Base-by-base conservation (phyloP, 2,113 vertebrate genomes). In the Asarcornis scutulata region DNA sequence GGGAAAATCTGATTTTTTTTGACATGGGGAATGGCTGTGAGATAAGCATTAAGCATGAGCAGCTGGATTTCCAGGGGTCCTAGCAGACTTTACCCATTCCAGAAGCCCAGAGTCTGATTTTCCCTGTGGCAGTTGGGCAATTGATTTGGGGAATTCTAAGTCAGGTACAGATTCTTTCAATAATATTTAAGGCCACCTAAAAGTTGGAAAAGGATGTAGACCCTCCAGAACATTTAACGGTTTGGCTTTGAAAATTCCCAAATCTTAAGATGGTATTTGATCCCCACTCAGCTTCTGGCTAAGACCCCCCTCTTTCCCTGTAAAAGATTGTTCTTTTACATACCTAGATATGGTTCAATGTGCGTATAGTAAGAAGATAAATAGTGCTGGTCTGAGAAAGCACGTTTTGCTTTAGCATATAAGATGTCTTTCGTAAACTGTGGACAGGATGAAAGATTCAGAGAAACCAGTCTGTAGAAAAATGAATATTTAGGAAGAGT, bases 311-410 rank as follows among this genome's bases (percentile, higher is more conserved):
- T 31, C 56, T 29, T 36, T 42, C 40, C 73, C 53, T 32, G 13
- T 2, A 31, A 5, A n/a, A 62, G 1, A 3, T 13, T 26, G 15
- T 0, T 5, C 16, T 67, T 85, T 58, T 40, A 82, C 98, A 79
- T 95, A 99, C 99, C 96, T 10, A 99, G 69, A 72, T 97, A 99
- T 2, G 97, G 36, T 46, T 58, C 27, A 16, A 97, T 97, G 34
- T 97, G 98, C 55, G 69, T 52, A 56, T 98, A 98, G 46, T 94
- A 91, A 4, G 91, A 58, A 13, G 48, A 2, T 15, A 29, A 46
- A 27, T 18, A 59, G 7, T 4, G 4, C 12, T 83, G 82, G 73
- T 29, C 62, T 32, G 87, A 95, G 91, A 98, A 99, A 52, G 98
- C 97, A 2, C 5, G 0, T 6, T 18, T 79, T 64, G 98, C 97